A percentile compares a stretch with the other conserved stretches of the same genome.
These are phyloP conservation scores for Porphyrio hochstetteri DNA, from an alignment of 2,113 vertebrate genomes.

Conservation along the genomic window DNA sequence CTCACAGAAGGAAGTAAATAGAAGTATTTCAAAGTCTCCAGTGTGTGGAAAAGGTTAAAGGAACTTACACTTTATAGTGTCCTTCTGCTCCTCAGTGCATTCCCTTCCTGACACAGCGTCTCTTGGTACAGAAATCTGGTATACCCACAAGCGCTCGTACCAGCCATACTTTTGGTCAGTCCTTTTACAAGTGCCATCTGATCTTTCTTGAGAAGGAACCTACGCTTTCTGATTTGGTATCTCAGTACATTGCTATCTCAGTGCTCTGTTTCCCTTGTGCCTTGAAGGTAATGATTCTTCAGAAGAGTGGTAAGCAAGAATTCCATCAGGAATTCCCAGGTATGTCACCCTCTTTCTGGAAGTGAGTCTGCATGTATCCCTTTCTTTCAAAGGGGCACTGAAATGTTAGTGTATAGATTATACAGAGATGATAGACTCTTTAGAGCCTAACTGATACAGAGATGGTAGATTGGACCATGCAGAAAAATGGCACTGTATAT, in stretches of 20 bases:
- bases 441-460: not conserved
- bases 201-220: not conserved
- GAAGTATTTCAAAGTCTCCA: not conserved
- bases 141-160: not conserved
- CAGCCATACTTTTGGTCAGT: not conserved
- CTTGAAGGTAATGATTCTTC: constrained; percentile 1
- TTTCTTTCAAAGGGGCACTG: not conserved
- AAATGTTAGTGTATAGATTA: not conserved
- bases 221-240: not conserved
- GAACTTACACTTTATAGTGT: not conserved
- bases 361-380: not conserved
- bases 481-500: not conserved
- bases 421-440: not conserved
- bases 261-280: not conserved
- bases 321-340: not conserved
- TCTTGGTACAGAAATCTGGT: not conserved
- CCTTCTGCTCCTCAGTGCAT: not conserved
- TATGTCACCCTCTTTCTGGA: not conserved
- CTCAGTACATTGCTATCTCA: not conserved
- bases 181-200: not conserved
- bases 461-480: not conserved
- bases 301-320: not conserved
- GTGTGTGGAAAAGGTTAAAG: not conserved
- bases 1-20: not conserved
- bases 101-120: not conserved